Evolutionary conservation across 2,113 vertebrate genomes (phyloP), one percentile per base, ranked within the genome.

Genomic region (Abramis brama): DNA sequence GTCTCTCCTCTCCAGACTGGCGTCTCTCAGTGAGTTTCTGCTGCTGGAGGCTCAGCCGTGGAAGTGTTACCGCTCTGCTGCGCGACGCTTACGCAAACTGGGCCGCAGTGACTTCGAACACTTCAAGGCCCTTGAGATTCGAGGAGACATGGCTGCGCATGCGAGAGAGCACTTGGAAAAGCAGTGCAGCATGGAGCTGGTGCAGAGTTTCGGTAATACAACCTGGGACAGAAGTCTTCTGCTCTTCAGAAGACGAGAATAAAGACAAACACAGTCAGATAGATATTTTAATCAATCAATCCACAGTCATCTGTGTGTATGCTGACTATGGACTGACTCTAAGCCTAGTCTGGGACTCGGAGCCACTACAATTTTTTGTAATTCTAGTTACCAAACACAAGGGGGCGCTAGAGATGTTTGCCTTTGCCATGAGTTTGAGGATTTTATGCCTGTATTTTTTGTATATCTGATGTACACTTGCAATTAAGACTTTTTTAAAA

Each of bases 21-120:
- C 97, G 25, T 94, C 95, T 4, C 80, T 95, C 47, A 96, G 95
- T 86, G 82, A 64, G 45, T 95, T 95, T 86, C 91, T 99, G 68
- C 94, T 99, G 52, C 89, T 99, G 13, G 98, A 99, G 86, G 97
- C 96, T 0, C 98, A 99, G 93, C 97, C 98, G 0, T 99, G 97
- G 97, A 97, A 96, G 86, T 98, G 97, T 86, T 99, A 99, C 85
- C 93, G 97, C 50, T 95, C 97, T 0, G 97, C 98, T 0, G 98
- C 97, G 0, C 94, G 97, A 5, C 95, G 97, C 19, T 93, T 98
- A 27, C 95, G 97, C 47, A 97, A 95, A 86, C 93, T 98, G 71
- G 97, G 98, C 23, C 93, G 95, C 43, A 92, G 91, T 0, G 94
- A 96, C 90, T 98, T 98, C 9, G 96, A 98, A 47, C 97, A 97